These are phyloP conservation scores for Alectura lathami DNA, from an alignment of 2,113 vertebrate species.

Conservation along the genomic window DNA sequence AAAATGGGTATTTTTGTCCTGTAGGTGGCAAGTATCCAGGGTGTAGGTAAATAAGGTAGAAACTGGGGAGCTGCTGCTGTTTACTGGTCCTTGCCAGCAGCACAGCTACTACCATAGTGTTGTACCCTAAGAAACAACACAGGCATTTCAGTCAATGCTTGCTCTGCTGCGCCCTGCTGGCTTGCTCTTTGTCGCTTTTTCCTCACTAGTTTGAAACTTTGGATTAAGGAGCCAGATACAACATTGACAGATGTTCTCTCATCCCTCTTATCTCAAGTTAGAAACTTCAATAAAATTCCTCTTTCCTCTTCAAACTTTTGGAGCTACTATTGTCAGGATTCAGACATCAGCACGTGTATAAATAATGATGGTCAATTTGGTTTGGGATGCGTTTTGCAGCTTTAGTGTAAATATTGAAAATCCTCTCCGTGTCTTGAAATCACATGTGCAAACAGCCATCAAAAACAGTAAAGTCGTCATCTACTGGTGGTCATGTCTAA, in stretches of 20 bases:
- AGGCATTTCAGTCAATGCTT: not conserved
- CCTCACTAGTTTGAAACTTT: not conserved
- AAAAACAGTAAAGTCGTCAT: not conserved
- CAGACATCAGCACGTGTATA: not conserved
- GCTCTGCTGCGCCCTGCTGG: not conserved
- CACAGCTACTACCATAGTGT: not conserved
- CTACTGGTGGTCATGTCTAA: not conserved
- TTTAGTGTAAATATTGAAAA: not conserved
- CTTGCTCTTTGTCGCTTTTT: not conserved
- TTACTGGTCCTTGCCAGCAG: not conserved
- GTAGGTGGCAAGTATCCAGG: not conserved
- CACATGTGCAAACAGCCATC: not conserved
- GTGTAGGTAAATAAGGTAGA: not conserved
- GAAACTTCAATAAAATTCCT: not conserved
- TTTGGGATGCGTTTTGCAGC: not conserved
- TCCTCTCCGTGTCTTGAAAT: not conserved
- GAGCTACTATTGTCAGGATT: not conserved
- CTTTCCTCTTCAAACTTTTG: not conserved
- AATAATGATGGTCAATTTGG: not conserved
- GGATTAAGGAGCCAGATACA: not conserved
- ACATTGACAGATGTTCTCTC: not conserved
- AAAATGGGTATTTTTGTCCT: not conserved
- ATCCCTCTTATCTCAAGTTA: not conserved
- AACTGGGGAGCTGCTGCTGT: not conserved
- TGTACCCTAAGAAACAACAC: not conserved